Conservation (phyloP, 2,888 invertebrate genomes). For the Pardosa pseudoannulata region DNA sequence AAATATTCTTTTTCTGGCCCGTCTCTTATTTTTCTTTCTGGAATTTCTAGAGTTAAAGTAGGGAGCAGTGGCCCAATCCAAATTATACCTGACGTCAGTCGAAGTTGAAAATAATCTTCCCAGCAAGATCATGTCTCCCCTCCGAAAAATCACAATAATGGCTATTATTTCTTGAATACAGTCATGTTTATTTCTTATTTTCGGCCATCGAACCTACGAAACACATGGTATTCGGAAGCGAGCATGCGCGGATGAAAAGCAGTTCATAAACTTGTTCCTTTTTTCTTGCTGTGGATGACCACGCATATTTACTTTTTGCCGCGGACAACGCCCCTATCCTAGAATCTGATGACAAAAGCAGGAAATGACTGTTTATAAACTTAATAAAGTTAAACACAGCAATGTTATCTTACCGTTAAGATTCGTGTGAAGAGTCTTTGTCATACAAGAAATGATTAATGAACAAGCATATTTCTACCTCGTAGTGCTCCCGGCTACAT, state of each 20-base stretch:
- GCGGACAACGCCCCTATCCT: neutral
- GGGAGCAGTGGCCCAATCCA: no score
- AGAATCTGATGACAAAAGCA: neutral
- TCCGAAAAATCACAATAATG: slow-evolving; percentile 31
- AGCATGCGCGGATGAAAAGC: neutral
- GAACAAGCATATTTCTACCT: no score
- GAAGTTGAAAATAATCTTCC: neutral
- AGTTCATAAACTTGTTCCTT: neutral
- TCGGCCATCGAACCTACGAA: slow-evolving; percentile 58
- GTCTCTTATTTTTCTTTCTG: no score
- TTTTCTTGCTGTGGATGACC: neutral
- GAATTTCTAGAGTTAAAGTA: no score
- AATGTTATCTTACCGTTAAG: no score
- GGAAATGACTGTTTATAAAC: neutral
- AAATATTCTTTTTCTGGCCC: no score
- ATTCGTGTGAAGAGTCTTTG: no score
- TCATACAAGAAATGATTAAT: no score
- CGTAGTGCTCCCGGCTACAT: no score
- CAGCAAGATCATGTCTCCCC: neutral
- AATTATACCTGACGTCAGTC: no score
- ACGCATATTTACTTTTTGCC: neutral
- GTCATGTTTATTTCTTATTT: slow-evolving; percentile 58
- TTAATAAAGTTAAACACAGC: no score
- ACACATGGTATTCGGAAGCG: slow-evolving; percentile 17
- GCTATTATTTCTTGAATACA: slow-evolving; percentile 43